A percentile compares a stretch with the other conserved stretches of the same genome.
These are phyloP conservation scores for Mobula birostris DNA, from an alignment of 2,113 vertebrate genomes.

Conservation along the genomic window DNA sequence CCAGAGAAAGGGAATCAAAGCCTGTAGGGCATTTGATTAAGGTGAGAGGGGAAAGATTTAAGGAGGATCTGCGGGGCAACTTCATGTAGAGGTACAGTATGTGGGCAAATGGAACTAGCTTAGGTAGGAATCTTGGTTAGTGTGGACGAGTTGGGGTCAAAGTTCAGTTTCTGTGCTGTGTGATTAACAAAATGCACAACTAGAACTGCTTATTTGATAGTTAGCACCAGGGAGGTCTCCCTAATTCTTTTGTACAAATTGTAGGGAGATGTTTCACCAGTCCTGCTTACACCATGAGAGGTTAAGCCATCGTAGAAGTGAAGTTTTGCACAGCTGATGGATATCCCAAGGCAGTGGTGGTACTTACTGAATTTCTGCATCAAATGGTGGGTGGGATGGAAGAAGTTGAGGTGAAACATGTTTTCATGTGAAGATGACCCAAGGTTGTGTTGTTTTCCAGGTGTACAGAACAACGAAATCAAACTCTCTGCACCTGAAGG, in stretches of 20 bases:
- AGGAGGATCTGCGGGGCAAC: too few relatives aligned
- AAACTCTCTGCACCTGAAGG: conserved; percentile 72
- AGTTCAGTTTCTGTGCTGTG: too few relatives aligned
- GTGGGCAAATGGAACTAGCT: too few relatives aligned
- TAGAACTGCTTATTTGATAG: too few relatives aligned
- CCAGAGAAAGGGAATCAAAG: too few relatives aligned
- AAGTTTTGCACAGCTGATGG: neutral
- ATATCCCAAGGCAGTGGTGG: neutral
- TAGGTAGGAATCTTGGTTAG: too few relatives aligned
- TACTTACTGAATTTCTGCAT: neutral
- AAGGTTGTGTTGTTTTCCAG: conserved; percentile 49
- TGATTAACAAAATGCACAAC: too few relatives aligned
- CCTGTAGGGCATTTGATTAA: too few relatives aligned
- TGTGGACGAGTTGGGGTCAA: too few relatives aligned
- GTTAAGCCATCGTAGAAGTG: neutral
- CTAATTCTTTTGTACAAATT: neutral
- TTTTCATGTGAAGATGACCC: neutral
- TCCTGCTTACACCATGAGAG: neutral
- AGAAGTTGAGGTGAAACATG: neutral
- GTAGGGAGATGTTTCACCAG: too few relatives aligned
- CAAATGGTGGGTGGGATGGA: neutral
- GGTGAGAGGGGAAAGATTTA: too few relatives aligned
- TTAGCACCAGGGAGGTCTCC: neutral
- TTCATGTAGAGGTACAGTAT: too few relatives aligned
- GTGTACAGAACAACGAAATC: conserved; percentile 72